These are phyloP conservation scores for Anthoscopus minutus DNA, from an alignment of 2,113 vertebrate species.

Conservation along the genomic window DNA sequence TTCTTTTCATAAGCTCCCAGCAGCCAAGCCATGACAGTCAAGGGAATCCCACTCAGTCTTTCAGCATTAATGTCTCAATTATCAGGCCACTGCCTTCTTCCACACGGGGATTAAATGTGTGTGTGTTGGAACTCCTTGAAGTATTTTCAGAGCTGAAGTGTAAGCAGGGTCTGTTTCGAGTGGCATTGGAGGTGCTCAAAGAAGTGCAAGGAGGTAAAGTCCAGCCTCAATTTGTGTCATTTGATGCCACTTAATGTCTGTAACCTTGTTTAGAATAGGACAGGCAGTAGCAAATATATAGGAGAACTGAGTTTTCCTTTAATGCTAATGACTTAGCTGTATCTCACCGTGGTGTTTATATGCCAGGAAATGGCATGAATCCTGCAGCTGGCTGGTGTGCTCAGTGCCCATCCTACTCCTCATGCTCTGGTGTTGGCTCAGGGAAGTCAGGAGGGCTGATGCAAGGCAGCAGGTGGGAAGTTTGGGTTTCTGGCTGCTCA, in stretches of 20 bases:
- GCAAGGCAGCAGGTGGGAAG: not conserved
- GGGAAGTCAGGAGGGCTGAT: not conserved
- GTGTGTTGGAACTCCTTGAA: not conserved
- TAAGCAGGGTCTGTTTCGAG: not conserved
- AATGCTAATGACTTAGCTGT: not conserved
- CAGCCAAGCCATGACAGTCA: not conserved
- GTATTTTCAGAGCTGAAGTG: not conserved
- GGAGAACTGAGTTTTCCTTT: not conserved
- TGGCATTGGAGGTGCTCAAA: not conserved
- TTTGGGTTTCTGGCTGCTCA: not conserved
- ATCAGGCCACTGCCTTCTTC: not conserved
- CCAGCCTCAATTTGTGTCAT: not conserved
- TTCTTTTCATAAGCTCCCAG: not conserved
- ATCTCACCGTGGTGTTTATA: fast-evolving
- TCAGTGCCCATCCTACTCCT: not conserved
- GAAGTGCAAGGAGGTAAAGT: not conserved
- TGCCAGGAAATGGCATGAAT: fast-evolving
- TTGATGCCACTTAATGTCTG: not conserved
- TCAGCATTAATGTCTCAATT: not conserved
- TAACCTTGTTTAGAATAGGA: not conserved
- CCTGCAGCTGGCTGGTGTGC: not conserved
- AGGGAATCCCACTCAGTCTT: not conserved
- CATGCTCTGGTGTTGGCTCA: not conserved
- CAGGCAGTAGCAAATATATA: not conserved
- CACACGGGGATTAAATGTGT: fast-evolving